These are phyloP conservation scores for Micronycteris hirsuta DNA, from an alignment of 2,113 vertebrate species.

Conservation along the genomic window DNA sequence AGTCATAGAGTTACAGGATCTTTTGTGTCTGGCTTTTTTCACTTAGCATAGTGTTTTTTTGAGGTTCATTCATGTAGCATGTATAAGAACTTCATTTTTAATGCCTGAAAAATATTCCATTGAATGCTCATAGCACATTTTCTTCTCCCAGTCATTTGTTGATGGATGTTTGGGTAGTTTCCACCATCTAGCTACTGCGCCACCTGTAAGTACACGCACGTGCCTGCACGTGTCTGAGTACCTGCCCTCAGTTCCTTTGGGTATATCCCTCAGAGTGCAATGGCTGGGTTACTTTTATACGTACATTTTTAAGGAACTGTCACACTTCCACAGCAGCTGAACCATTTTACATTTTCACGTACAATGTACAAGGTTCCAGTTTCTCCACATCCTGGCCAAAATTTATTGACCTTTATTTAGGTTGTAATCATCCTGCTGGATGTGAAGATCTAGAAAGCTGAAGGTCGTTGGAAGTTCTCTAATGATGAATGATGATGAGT, in stretches of 20 bases:
- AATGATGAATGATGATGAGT: neutral
- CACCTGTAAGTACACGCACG: accelerated
- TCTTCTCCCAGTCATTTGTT: accelerated
- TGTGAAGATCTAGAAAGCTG: too few relatives aligned
- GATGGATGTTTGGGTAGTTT: neutral
- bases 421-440: neutral
- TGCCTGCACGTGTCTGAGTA: neutral
- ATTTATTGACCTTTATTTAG: neutral
- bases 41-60: neutral
- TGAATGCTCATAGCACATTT: neutral
- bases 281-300: neutral
- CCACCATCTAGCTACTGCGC: too few relatives aligned
- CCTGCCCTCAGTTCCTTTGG: neutral
- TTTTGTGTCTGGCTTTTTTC: neutral
- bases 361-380: accelerated
- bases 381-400: neutral
- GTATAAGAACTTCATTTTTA: neutral
- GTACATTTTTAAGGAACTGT: neutral
- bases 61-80: too few relatives aligned
- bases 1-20: neutral
- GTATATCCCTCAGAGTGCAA: neutral
- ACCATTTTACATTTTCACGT: neutral
- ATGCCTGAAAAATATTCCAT: neutral
- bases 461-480: neutral
- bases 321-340: neutral